phyloP scores from a whole-genome alignment of 2,888 invertebrate species.

The Ophion ventricosus region DNA sequence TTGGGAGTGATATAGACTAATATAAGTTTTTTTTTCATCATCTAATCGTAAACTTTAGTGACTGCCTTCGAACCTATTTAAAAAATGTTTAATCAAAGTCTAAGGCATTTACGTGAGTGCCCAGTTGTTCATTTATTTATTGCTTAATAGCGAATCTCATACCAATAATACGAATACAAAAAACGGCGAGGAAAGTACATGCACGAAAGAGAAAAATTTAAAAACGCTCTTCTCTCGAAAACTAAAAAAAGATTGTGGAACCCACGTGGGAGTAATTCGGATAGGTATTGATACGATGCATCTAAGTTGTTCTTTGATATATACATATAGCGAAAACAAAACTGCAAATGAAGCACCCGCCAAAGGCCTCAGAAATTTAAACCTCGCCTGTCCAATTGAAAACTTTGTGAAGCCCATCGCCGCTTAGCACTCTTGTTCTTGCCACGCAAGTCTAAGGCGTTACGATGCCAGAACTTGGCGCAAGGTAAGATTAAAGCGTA shows the following conservation, averaged over 20 bases:
- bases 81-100: neutral
- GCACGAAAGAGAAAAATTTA: neutral
- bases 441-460: neutral
- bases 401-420: constrained; percentile 36
- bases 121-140: neutral
- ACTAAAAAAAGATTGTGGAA: neutral
- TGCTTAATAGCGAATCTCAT: neutral
- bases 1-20: too few species aligned
- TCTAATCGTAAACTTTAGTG: too few species aligned
- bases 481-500: constrained; percentile 60
- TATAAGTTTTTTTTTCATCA: too few species aligned
- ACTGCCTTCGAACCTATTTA: too few species aligned
- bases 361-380: constrained; percentile 32
- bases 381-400: constrained; percentile 53
- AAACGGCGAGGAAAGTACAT: neutral
- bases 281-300: neutral
- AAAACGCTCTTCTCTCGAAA: neutral
- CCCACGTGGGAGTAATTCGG: neutral
- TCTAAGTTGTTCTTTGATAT: neutral
- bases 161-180: neutral
- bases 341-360: constrained; percentile 1
- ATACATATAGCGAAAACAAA: neutral
- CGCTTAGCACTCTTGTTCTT: constrained; percentile 12
- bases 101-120: neutral
- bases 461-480: neutral